phyloP scores from a whole-genome alignment of 2,797 vertebrate species.

The Bovichtus variegatus region DNA sequence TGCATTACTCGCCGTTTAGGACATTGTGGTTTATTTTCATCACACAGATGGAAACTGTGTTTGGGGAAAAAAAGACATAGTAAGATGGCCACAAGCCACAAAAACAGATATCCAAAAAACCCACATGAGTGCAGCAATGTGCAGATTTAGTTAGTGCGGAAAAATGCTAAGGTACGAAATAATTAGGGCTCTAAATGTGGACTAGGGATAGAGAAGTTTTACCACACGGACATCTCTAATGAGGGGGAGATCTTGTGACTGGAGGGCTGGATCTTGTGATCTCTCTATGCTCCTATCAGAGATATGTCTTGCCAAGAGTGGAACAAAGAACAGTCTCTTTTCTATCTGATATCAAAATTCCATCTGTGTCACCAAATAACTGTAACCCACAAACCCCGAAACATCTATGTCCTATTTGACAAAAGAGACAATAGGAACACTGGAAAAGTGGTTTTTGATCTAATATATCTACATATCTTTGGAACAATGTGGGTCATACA shows the following conservation, averaged over 20 bases:
- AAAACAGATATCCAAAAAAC: slow-evolving; percentile 18
- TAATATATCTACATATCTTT: neutral
- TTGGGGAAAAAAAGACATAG: slow-evolving; percentile 7
- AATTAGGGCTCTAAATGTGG: slow-evolving; percentile 18
- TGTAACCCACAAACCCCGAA: slow-evolving; percentile 23
- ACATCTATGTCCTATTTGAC: slow-evolving; percentile 8
- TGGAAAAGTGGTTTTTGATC: neutral
- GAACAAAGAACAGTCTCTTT: slow-evolving; percentile 38
- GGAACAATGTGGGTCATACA: neutral
- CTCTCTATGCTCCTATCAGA: slow-evolving; percentile 10
- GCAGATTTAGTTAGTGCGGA: slow-evolving; percentile 33
- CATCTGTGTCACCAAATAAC: slow-evolving; percentile 52
- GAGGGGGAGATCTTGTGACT: slow-evolving; percentile 3
- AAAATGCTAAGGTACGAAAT: slow-evolving; percentile 24
- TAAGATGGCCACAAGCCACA: slow-evolving; percentile 31
- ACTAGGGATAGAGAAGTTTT: slow-evolving; percentile 13
- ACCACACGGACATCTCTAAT: slow-evolving; percentile 23
- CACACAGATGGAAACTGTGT: slow-evolving; percentile 51
- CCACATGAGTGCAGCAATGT: slow-evolving; percentile 12
- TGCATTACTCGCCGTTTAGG: slow-evolving; percentile 52
- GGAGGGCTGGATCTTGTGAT: slow-evolving; percentile 17
- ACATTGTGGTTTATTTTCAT: slow-evolving; percentile 48
- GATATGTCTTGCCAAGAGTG: slow-evolving; percentile 9
- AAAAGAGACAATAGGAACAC: neutral
- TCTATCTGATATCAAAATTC: slow-evolving; percentile 39